Percentiles rank a stretch among this genome's conserved stretches.
phyloP scores from a whole-genome alignment of 2,113 vertebrate genomes.

The Eolophus roseicapilla region DNA sequence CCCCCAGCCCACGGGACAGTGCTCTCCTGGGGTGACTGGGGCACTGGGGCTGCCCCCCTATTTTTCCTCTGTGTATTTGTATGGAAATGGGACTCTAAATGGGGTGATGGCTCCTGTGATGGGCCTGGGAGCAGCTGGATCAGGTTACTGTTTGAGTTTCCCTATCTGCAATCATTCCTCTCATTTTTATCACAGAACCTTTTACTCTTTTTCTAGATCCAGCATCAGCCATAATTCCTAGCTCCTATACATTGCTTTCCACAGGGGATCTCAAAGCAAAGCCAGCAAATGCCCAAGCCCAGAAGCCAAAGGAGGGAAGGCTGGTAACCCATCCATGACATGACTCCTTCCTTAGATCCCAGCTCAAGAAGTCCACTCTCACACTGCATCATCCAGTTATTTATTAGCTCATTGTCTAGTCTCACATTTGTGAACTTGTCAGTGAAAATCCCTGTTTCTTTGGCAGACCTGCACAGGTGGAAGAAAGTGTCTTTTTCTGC shows the following conservation, averaged over 20 bases:
- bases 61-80: background rate
- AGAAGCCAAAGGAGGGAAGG: background rate
- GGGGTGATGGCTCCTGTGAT: background rate
- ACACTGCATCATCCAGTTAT: background rate
- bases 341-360: background rate
- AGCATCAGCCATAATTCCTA: background rate
- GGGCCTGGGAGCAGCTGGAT: background rate
- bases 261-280: background rate
- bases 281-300: background rate
- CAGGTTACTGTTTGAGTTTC: background rate
- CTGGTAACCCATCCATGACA: fast-evolving
- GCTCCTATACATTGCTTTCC: background rate
- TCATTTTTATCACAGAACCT: background rate
- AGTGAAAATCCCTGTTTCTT: background rate
- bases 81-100: background rate
- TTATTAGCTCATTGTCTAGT: background rate
- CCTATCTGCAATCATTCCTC: background rate
- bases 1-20: background rate
- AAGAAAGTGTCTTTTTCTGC: background rate
- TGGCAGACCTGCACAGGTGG: background rate
- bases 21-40: fast-evolving
- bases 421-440: background rate
- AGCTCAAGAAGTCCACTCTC: background rate
- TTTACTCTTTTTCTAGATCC: background rate
- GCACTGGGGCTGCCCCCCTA: fast-evolving